A percentile compares a stretch with the other conserved stretches of the same genome.
Conservation (phyloP, 2,113 vertebrate species). For the Aleadryas rufinucha region DNA sequence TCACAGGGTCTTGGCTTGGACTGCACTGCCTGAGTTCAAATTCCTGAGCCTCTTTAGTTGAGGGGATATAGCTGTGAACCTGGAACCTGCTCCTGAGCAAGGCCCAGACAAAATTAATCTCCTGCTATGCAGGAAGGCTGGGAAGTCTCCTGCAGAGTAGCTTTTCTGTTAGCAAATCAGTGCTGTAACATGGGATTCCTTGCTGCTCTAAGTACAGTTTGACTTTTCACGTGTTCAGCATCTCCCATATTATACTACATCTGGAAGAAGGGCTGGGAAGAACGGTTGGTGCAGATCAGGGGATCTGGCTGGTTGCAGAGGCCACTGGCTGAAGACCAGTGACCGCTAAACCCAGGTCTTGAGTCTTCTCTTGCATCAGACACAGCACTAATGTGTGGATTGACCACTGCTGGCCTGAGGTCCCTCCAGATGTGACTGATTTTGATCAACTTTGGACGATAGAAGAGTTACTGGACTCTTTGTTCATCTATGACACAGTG, state of each 20-base stretch:
- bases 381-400: neutral
- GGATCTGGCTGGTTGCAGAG: neutral
- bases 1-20: conserved; percentile 4
- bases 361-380: neutral
- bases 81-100: neutral
- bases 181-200: neutral
- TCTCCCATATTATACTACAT: neutral
- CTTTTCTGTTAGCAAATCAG: neutral
- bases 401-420: neutral
- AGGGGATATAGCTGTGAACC: neutral
- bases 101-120: neutral
- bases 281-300: neutral
- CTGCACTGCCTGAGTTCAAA: neutral
- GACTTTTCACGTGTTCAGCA: neutral
- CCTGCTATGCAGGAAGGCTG: neutral
- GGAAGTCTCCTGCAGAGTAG: neutral
- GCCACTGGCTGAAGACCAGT: neutral
- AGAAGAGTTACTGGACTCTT: neutral
- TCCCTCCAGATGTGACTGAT: neutral
- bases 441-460: neutral
- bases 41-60: neutral
- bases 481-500: neutral
- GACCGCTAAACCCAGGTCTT: neutral
- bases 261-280: neutral
- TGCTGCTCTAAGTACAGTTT: neutral